Percentiles rank a stretch among this genome's conserved stretches.
Conservation (phyloP, 2,888 invertebrate species). For the Cremastinae sp. region DNA sequence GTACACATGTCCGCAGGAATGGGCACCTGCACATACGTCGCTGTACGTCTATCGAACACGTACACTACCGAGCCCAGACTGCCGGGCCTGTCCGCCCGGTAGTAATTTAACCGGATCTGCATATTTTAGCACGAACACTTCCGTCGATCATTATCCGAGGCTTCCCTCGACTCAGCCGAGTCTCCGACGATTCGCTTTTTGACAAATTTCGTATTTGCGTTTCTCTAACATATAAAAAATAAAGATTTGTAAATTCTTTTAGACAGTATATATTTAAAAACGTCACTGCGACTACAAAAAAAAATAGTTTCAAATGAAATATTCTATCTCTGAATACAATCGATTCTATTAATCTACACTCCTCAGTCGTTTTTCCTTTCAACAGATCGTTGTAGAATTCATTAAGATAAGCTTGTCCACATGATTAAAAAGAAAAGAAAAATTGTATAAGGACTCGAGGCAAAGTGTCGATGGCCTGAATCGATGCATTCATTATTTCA, state of each 20-base stretch:
- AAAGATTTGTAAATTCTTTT: no score
- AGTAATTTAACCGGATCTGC: constrained; percentile 78
- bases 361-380: constrained; percentile 21
- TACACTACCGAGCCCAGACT: constrained; percentile 59
- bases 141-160: constrained; percentile 79
- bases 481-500: neutral
- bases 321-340: neutral
- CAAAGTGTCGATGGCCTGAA: constrained; percentile 35
- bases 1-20: constrained; percentile 42
- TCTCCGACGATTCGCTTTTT: constrained; percentile 17
- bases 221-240: no score
- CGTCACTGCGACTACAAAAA: no score
- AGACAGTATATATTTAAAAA: no score
- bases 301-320: no score
- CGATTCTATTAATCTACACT: neutral
- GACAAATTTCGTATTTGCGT: constrained; percentile 20
- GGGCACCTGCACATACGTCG: neutral
- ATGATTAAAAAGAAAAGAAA: constrained; percentile 55
- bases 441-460: constrained; percentile 28
- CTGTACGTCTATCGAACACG: neutral
- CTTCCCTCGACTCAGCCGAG: constrained; percentile 25
- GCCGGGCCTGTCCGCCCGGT: constrained; percentile 70
- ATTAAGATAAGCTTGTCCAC: constrained; percentile 58
- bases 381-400: constrained; percentile 52
- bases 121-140: constrained; percentile 80